Evolutionary conservation across 2,888 invertebrate species (phyloP), one percentile per base, ranked within the genome.

Genomic region (Agrypnus murinus): DNA sequence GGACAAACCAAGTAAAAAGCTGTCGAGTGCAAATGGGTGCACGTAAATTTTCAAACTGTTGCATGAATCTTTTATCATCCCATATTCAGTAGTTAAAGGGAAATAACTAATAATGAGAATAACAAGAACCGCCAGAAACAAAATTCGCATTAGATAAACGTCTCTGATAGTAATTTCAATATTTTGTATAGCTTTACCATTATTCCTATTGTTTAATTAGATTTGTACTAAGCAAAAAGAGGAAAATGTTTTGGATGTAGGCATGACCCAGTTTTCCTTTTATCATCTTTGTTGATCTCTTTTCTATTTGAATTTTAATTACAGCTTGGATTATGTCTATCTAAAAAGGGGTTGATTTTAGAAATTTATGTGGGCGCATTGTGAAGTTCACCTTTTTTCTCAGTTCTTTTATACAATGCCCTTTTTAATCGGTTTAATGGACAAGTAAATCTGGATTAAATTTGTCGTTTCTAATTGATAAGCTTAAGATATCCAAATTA

Each of bases 11-110:
- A 46, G 19, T 46, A 46, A 46, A 46, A 25, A 25, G 17, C 46
- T 19, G 43, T 9, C 15, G 15, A 43, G 43, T 43, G 43, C 43
- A 43, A 43, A 6, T 43, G 43, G 15, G 14, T 43, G 15, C 43
- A 43, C 12, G 43, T 43, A 43, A 43, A 43, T 43, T 43, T 43
- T 15, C 15, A 43, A 43, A 43, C 43, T 43, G 43, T 43, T 43
- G 43, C 43, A 43, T 8, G 43, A 14, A 12, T 43, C 15, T 43
- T 25, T 25, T 25, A 25, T 5, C 25, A 25, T 25, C 2, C 25
- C 5, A 25, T 25, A n/a, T n/a, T n/a, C n/a, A 25, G 25, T 5
- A 25, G 25, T 25, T 3, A 25, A 25, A 25, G 3, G 3, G 25
- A 25, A 5, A 25, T 25, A 25, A 25, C 25, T 3, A 5, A 25